These are phyloP conservation scores for Thereva unica DNA, from an alignment of 2,888 invertebrate species.

Conservation along the genomic window DNA sequence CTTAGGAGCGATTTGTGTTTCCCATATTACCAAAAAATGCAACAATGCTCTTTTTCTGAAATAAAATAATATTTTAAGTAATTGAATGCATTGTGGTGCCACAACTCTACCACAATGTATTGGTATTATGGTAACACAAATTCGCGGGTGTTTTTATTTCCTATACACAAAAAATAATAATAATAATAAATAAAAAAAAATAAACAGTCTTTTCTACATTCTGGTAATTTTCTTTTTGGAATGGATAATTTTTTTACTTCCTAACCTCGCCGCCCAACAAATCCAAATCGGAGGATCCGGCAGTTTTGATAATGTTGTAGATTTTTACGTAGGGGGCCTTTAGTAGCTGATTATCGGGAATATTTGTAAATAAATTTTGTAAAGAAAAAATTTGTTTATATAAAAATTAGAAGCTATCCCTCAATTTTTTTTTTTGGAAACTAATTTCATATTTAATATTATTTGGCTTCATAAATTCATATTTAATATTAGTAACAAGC, in stretches of 20 bases:
- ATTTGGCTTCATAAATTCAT: constrained; percentile 29
- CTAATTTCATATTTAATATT: constrained; percentile 35
- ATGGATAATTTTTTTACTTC: constrained; percentile 43
- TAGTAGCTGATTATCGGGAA: constrained; percentile 71
- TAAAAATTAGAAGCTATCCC: background rate
- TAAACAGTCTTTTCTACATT: constrained; percentile 11
- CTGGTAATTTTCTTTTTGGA: constrained; percentile 39
- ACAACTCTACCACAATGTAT: too few relatives aligned
- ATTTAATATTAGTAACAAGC: background rate
- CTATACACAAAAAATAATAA: constrained; percentile 1
- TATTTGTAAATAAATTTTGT: constrained; percentile 25
- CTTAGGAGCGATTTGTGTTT: constrained; percentile 21
- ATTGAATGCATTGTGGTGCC: too few relatives aligned
- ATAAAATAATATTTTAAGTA: too few relatives aligned
- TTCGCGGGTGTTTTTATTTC: background rate
- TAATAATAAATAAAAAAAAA: constrained; percentile 4
- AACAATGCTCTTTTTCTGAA: too few relatives aligned
- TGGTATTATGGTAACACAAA: constrained; percentile 4
- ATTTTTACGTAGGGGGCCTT: constrained; percentile 96
- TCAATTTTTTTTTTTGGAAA: constrained; percentile 7
- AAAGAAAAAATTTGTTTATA: constrained; percentile 9
- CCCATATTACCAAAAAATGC: constrained; percentile 13
- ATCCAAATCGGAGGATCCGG: constrained; percentile 73
- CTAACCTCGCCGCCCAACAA: constrained; percentile 61
- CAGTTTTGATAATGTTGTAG: constrained; percentile 94